Conservation (phyloP, 2,113 vertebrate genomes). For the Thermophis baileyi region DNA sequence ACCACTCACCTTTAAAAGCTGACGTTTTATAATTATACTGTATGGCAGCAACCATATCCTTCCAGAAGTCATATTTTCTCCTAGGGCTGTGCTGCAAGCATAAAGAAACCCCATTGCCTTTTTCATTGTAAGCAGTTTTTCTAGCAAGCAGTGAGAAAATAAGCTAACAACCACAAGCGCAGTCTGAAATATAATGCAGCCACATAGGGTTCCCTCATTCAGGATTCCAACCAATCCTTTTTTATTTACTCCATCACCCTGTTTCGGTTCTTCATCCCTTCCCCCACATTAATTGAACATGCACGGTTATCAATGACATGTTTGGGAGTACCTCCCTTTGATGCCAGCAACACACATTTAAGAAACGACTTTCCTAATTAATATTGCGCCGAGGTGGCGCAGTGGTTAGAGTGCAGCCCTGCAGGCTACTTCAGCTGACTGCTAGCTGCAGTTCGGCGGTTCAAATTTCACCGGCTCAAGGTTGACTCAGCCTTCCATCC, state of each 20-base stretch:
- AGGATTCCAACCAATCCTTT: not conserved
- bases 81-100: conserved; percentile 76
- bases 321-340: not conserved
- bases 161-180: not conserved
- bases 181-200: not conserved
- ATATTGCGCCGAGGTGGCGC: too few species aligned
- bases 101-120: conserved; percentile 38
- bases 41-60: conserved; percentile 89
- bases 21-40: conserved; percentile 95
- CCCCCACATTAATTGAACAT: not conserved
- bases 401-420: too few species aligned
- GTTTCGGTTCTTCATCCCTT: not conserved
- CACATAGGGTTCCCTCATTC: not conserved
- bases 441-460: too few species aligned
- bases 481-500: too few species aligned
- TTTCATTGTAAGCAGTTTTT: not conserved
- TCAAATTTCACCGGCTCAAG: too few species aligned
- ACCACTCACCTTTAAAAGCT: conserved; percentile 89
- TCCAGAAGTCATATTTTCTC: conserved; percentile 91
- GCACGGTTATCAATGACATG: not conserved
- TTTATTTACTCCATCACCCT: not conserved
- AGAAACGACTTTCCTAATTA: not conserved
- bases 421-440: too few species aligned
- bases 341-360: not conserved
- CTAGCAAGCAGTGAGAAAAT: conserved; percentile 2